Conservation (phyloP, 2,113 vertebrate genomes). For the Percopsis transmontana region DNA sequence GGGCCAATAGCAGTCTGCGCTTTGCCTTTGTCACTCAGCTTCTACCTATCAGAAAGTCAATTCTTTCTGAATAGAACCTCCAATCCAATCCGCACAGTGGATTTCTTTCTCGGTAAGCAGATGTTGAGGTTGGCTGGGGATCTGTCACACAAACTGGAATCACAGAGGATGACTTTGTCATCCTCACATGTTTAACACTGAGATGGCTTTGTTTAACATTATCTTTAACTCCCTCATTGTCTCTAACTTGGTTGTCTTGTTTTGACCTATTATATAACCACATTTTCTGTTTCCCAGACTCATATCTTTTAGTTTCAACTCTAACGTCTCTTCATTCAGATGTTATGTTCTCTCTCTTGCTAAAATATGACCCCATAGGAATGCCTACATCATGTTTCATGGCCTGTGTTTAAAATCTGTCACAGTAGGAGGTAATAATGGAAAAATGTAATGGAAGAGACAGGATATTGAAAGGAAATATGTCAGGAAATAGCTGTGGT, state of each 20-base stretch:
- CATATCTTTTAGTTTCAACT: constrained; percentile 1
- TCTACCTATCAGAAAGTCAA: constrained; percentile 6
- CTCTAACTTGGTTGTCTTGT: constrained; percentile 4
- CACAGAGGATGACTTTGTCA: neutral
- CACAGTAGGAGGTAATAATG: constrained; percentile 1
- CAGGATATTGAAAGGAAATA: constrained; percentile 36
- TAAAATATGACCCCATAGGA: constrained; percentile 5
- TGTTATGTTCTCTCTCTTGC: constrained; percentile 3
- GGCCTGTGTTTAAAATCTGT: constrained; percentile 15
- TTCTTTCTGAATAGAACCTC: neutral
- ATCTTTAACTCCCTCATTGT: neutral
- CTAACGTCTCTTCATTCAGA: neutral
- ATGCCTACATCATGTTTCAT: constrained; percentile 14
- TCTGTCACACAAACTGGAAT: neutral
- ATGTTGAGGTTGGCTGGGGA: neutral
- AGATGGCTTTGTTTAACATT: neutral
- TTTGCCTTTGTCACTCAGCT: neutral
- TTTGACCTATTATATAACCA: constrained; percentile 10
- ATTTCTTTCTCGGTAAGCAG: neutral
- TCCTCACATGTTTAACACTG: neutral
- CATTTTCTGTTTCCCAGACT: neutral
- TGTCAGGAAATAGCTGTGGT: constrained; percentile 40
- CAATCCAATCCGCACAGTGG: neutral
- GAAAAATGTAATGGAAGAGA: constrained; percentile 37
- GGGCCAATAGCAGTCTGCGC: constrained; percentile 17